Evolutionary conservation across 1,140 invertebrate genomes (phyloP).

Genomic region (Drosophila triauraria): DNA sequence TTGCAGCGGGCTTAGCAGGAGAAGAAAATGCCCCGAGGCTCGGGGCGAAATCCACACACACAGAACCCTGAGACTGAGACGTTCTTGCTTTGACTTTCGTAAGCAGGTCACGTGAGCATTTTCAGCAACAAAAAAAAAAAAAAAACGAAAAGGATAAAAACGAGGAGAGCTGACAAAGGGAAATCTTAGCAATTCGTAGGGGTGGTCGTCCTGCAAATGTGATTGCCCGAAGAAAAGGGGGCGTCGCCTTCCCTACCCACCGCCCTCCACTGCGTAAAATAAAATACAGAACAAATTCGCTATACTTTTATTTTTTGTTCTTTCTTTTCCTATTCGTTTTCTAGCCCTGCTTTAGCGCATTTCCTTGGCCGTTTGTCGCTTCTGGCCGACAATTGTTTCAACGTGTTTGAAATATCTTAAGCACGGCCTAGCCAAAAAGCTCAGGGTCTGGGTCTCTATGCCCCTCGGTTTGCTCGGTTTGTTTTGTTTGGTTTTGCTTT

Average conservation of each 20-base stretch:
- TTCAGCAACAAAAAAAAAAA: constrained; percentile 28
- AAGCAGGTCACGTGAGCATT: constrained; percentile 79
- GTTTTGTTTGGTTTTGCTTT: constrained; percentile 67
- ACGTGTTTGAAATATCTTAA: constrained; percentile 79
- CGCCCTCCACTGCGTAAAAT: constrained; percentile 27
- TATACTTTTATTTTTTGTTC: constrained; percentile 35
- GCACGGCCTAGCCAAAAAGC: constrained; percentile 24
- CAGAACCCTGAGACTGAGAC: constrained; percentile 49
- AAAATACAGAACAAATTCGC: constrained; percentile 65
- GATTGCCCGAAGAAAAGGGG: constrained; percentile 52
- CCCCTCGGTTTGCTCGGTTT: constrained; percentile 1
- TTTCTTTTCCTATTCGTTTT: constrained; percentile 20
- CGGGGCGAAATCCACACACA: constrained; percentile 45
- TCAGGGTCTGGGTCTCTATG: constrained; percentile 36
- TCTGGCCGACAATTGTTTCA: constrained; percentile 64
- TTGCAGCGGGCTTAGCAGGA: neutral
- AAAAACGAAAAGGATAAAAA: constrained; percentile 15
- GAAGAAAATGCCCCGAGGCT: constrained; percentile 45
- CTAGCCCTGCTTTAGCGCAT: constrained; percentile 51
- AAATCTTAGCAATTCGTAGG: constrained; percentile 30
- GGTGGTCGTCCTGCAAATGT: constrained; percentile 59
- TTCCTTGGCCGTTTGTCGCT: constrained; percentile 39
- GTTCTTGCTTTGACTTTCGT: constrained; percentile 62
- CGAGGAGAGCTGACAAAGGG: constrained; percentile 51
- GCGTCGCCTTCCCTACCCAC: constrained; percentile 9